phyloP scores from a whole-genome alignment of 2,888 invertebrate species.

The Entomobrya multifasciata region DNA sequence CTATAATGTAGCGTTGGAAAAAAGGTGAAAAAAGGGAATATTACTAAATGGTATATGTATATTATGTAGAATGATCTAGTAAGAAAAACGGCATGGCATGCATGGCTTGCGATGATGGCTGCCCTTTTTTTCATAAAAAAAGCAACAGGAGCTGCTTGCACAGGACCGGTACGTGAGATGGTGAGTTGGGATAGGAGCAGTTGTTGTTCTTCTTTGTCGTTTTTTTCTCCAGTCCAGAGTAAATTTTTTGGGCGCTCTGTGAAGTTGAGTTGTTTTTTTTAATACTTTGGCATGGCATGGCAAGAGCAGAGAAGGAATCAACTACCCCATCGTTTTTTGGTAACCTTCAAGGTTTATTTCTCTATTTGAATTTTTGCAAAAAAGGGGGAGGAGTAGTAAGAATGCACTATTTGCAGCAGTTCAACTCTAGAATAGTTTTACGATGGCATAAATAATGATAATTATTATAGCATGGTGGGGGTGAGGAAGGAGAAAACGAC shows the following conservation, averaged over 20 bases:
- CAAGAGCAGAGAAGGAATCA: too few species aligned
- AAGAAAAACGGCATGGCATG: background rate
- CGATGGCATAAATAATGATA: background rate
- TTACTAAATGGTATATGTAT: too few species aligned
- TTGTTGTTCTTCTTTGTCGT: constrained; percentile 21
- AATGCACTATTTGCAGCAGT: constrained; percentile 22
- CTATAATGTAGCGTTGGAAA: background rate
- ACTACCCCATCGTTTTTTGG: background rate
- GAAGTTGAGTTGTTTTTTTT: background rate
- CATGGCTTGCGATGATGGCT: background rate
- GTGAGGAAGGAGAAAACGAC: background rate
- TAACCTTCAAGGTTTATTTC: constrained; percentile 3
- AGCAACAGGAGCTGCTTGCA: background rate
- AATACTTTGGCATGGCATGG: too few species aligned
- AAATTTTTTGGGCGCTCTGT: background rate
- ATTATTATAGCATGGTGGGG: background rate
- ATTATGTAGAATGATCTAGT: constrained; percentile 33
- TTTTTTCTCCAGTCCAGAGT: background rate
- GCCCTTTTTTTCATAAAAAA: constrained; percentile 4
- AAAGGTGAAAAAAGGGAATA: background rate
- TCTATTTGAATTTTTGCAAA: constrained; percentile 6
- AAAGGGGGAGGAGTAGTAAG: constrained; percentile 26
- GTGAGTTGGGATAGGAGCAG: background rate
- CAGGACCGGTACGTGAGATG: background rate
- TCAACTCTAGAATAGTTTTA: background rate